Percentiles rank a stretch among this genome's conserved stretches.
Evolutionary conservation across 2,797 vertebrate species (phyloP).

Genomic region (Neoniphon sammara): DNA sequence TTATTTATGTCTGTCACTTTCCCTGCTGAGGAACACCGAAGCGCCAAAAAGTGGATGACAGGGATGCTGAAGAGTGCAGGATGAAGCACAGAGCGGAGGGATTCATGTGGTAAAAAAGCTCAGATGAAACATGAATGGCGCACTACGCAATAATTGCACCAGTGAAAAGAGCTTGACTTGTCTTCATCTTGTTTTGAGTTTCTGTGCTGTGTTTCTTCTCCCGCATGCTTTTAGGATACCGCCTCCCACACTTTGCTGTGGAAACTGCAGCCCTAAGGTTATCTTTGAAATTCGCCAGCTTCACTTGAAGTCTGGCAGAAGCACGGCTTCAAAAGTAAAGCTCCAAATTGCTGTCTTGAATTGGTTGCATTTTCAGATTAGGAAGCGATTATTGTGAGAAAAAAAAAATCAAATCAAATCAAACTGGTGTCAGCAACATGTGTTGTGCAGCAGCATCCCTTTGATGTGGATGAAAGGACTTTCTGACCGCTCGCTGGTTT

Average conservation of each 20-base stretch:
- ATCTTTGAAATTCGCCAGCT: not conserved
- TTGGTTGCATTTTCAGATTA: not conserved
- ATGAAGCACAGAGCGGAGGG: not conserved
- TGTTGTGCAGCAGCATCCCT: conserved; percentile 15
- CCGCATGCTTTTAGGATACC: not conserved
- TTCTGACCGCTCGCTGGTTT: conserved; percentile 17
- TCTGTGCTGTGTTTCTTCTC: not conserved
- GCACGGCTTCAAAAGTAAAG: conserved; percentile 27
- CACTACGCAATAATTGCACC: not conserved
- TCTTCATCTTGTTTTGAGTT: conserved; percentile 4
- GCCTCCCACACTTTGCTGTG: not conserved
- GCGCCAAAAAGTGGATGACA: conserved; percentile 19
- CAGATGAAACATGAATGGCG: not conserved
- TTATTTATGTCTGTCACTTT: conserved; percentile 14
- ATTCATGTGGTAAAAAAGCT: conserved; percentile 21
- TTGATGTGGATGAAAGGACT: conserved; percentile 41
- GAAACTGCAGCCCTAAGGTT: not conserved
- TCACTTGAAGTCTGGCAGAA: not conserved
- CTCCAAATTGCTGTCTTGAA: conserved; percentile 6
- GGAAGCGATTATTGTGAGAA: not conserved
- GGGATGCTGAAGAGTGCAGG: not conserved
- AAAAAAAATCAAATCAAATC: not conserved
- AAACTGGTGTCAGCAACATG: conserved; percentile 21
- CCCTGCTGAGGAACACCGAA: not conserved
- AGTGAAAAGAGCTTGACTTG: not conserved